A percentile compares a stretch with the other conserved stretches of the same genome.
phyloP scores from a whole-genome alignment of 2,113 vertebrate species.

The Poeciliopsis turrubarensis region DNA sequence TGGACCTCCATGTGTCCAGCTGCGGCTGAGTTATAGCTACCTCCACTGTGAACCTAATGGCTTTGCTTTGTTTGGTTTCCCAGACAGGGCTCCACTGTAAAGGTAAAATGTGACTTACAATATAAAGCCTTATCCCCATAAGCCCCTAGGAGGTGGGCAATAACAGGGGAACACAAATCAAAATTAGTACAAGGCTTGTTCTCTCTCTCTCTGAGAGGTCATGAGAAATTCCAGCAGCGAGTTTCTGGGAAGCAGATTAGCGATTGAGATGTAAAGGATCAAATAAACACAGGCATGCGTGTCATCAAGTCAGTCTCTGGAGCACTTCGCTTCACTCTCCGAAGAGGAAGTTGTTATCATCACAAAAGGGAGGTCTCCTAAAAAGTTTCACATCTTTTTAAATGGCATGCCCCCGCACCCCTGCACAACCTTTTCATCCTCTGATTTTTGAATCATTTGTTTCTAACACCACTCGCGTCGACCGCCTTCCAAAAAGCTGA shows the following conservation, averaged over 20 bases:
- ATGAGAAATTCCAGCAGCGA: conserved; percentile 23
- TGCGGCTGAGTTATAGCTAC: conserved; percentile 62
- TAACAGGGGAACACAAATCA: conserved; percentile 66
- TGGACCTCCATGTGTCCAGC: conserved; percentile 57
- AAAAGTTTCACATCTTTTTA: neutral
- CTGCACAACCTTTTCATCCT: neutral
- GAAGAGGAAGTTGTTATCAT: neutral
- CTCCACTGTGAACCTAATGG: conserved; percentile 63
- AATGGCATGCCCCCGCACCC: neutral
- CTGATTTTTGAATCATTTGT: neutral
- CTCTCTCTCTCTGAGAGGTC: conserved; percentile 42
- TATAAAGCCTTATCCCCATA: conserved; percentile 36
- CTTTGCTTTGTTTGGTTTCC: conserved; percentile 63
- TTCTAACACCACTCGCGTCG: neutral
- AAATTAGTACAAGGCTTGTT: conserved; percentile 58
- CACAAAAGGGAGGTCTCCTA: neutral
- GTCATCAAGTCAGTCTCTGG: neutral
- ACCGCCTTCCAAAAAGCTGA: neutral
- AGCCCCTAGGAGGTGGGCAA: conserved; percentile 35
- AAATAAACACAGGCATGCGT: neutral
- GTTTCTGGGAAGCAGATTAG: conserved; percentile 26
- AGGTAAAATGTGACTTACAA: conserved; percentile 52
- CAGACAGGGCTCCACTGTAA: conserved; percentile 52
- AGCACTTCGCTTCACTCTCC: neutral
- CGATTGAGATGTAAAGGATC: conserved; percentile 22